Percentiles rank a stretch among this genome's conserved stretches.
These are phyloP conservation scores for Phyllotreta cruciferae DNA, from an alignment of 2,888 invertebrate species.

Conservation along the genomic window DNA sequence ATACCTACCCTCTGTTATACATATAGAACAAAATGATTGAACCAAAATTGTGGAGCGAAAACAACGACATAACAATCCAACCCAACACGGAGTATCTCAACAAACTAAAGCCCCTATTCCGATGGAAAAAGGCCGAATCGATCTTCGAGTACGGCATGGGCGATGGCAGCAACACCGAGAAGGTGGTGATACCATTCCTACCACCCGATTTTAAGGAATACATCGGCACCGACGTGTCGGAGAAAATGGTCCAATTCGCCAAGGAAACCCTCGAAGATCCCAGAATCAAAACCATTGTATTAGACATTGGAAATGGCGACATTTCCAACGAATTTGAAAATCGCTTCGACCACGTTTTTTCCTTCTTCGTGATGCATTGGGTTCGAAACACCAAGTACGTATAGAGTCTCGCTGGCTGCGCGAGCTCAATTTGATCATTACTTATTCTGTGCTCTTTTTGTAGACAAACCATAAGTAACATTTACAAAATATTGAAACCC, in stretches of 20 bases:
- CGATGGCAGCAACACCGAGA: constrained; percentile 70
- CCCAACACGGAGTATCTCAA: constrained; percentile 57
- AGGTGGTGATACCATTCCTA: constrained; percentile 23
- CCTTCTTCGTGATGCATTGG: constrained; percentile 34
- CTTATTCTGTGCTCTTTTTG: too few relatives aligned
- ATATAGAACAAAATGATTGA: constrained; percentile 23
- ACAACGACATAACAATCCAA: neutral
- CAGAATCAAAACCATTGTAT: constrained; percentile 19
- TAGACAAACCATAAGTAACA: constrained; percentile 70
- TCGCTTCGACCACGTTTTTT: constrained; percentile 32
- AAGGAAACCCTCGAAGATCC: neutral
- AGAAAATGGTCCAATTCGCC: constrained; percentile 25
- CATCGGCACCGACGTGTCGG: constrained; percentile 28
- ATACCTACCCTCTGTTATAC: too few relatives aligned
- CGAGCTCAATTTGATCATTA: too few relatives aligned
- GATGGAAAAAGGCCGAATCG: constrained; percentile 57
- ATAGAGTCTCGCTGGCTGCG: too few relatives aligned
- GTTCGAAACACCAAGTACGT: constrained; percentile 30
- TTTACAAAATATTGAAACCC: constrained; percentile 62
- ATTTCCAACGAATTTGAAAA: constrained; percentile 21
- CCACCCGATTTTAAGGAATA: constrained; percentile 28
- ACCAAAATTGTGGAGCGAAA: constrained; percentile 31
- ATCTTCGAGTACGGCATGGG: constrained; percentile 78
- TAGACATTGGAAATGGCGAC: constrained; percentile 21
- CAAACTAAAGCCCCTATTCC: constrained; percentile 63